These are phyloP conservation scores for Pomacea maculata DNA, from an alignment of 1,140 invertebrate species.

Conservation along the genomic window DNA sequence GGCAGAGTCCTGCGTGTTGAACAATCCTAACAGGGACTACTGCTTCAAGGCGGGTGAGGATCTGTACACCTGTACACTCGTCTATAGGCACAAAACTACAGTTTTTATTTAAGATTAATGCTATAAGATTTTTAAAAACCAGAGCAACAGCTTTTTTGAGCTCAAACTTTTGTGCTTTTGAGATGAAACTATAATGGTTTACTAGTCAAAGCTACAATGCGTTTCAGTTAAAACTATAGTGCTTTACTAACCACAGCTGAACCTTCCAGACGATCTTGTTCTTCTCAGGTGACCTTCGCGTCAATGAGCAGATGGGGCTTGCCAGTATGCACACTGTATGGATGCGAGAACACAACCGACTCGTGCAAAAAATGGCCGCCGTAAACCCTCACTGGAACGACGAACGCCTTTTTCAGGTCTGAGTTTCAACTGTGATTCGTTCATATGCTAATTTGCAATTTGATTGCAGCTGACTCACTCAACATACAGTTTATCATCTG, in stretches of 20 bases:
- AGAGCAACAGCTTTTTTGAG: no score
- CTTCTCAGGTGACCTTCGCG: constrained; percentile 72
- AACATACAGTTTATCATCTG: no score
- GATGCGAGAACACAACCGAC: constrained; percentile 92
- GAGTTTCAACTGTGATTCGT: constrained; percentile 81
- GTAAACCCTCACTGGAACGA: constrained; percentile 90
- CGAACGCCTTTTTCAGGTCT: constrained; percentile 84
- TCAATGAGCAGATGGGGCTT: constrained; percentile 71
- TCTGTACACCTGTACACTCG: no score
- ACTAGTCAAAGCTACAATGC: no score
- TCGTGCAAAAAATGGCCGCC: constrained; percentile 78
- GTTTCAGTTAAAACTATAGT: background rate
- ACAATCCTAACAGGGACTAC: constrained; percentile 4
- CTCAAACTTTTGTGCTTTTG: no score
- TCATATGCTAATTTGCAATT: background rate
- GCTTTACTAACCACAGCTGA: background rate
- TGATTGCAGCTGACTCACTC: no score
- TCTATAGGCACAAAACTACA: no score
- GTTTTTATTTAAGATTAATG: no score
- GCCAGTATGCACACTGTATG: constrained; percentile 92
- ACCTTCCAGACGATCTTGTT: background rate
- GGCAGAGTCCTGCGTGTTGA: constrained; percentile 9
- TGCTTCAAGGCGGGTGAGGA: constrained; percentile 26
- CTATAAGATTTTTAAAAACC: no score
- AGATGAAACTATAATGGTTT: no score